These are phyloP conservation scores for Ochropacha duplaris DNA, from an alignment of 2,888 invertebrate species.

Conservation along the genomic window DNA sequence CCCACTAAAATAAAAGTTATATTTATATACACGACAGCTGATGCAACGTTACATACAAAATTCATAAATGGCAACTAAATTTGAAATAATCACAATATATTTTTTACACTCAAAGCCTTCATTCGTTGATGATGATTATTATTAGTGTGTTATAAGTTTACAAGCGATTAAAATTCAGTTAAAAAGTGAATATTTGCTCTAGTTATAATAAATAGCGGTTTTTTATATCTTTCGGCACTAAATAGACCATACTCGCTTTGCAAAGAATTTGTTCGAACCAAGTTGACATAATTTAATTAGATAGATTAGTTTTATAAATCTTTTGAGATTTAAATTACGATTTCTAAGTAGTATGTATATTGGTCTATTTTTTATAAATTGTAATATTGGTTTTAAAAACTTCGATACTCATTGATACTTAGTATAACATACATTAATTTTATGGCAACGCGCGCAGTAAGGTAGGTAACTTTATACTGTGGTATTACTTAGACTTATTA, in stretches of 20 bases:
- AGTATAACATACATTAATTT: conserved; percentile 51
- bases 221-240: background rate
- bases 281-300: background rate
- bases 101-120: background rate
- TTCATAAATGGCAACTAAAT: conserved; percentile 45
- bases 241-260: background rate
- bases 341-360: background rate
- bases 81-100: conserved; percentile 33
- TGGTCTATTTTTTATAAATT: background rate
- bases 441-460: conserved; percentile 76
- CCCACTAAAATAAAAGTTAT: too few species aligned
- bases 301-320: too few species aligned
- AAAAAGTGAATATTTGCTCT: background rate
- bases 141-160: background rate
- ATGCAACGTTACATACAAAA: conserved; percentile 29
- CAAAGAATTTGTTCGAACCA: background rate
- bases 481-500: conserved; percentile 31
- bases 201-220: background rate
- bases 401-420: conserved; percentile 3
- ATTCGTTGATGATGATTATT: background rate
- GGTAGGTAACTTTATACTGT: conserved; percentile 71
- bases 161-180: background rate
- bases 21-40: conserved; percentile 53
- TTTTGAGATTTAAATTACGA: background rate
- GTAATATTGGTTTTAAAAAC: conserved; percentile 6